phyloP scores from a whole-genome alignment of 2,113 vertebrate species.

The Pseudorectes ferrugineus region DNA sequence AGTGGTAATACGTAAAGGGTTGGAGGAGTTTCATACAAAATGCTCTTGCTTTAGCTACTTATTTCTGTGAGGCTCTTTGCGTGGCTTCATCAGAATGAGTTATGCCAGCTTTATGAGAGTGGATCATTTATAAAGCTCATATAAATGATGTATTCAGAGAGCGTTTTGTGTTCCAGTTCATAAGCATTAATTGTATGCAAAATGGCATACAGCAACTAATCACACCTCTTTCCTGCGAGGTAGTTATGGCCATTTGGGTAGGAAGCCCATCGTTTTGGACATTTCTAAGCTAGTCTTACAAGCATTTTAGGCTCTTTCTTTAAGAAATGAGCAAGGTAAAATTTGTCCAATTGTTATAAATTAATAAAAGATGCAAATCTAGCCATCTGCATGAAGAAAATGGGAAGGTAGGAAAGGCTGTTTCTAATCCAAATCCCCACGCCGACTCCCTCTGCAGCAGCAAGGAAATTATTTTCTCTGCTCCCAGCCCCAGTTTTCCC shows the following conservation, averaged over 20 bases:
- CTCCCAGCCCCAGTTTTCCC: slow-evolving; percentile 7
- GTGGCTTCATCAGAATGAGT: background rate
- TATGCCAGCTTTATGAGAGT: background rate
- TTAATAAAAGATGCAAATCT: slow-evolving; percentile 16
- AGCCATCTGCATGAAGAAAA: background rate
- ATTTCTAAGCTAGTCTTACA: slow-evolving; percentile 5
- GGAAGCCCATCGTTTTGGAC: background rate
- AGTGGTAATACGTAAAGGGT: background rate
- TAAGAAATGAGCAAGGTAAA: slow-evolving; percentile 1
- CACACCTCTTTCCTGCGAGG: background rate
- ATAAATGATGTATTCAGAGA: slow-evolving; percentile 37
- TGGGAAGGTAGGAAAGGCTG: background rate
- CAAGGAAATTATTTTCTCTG: background rate
- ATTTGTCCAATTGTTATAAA: slow-evolving; percentile 4
- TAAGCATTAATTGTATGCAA: slow-evolving; percentile 58
- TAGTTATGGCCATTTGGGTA: background rate
- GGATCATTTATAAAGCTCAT: slow-evolving; percentile 42
- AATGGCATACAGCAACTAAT: background rate
- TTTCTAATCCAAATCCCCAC: background rate
- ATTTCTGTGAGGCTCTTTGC: background rate
- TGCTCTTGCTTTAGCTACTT: background rate
- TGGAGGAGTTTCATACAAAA: background rate
- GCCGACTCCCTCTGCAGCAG: background rate
- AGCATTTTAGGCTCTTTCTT: slow-evolving; percentile 14
- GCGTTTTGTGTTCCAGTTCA: slow-evolving; percentile 4